Base-by-base conservation (phyloP, 30 jellyfish, hydroid and myxozoan species). In the Mastigias papua region DNA sequence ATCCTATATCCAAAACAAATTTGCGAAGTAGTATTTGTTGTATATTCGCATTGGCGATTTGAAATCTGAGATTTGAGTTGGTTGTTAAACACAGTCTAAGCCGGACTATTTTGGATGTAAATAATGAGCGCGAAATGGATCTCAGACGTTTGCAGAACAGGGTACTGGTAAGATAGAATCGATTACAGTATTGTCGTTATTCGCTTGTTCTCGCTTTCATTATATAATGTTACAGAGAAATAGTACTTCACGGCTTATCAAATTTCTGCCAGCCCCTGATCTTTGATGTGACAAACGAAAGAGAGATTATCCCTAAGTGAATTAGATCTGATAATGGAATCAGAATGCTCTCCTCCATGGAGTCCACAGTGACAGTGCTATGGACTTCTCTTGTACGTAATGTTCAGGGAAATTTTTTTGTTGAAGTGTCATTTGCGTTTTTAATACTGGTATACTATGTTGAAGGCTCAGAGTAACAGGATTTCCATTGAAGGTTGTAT, bases 111-210 rank as follows among this genome's bases (percentile, higher is more conserved):
- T 51, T 51, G 25, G 27, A 16, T 5, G 2, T 5, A 4, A 10
- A 63, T n/a, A 1, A 63, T 63, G 74, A 23, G 20, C 2, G 34
- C 83, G 34, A 48, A 30, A 7, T 72, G 83, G 83, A 33, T 72
- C 67, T 72, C 83, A 21, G 83, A 27, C 13, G 17, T 72, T 2
- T 72, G 69, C 37, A 72, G 63, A 35, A 37, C 19, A 21, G 83
- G 34, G 1, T 49, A 7, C 37, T 72, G 83, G 83, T 72, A 49
- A 72, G 83, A 1, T 72, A 2, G 22, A 7, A 63, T 63, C 23
- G 5, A 13, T 16, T 51, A 5, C 11, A 3, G 10, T 5, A 37
- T 37, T 37, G 10, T 5, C 11, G 5, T 37, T 37, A 37, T 37
- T 5, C n/a, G n/a, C n/a, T n/a, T n/a, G n/a, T n/a, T 37, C 5